Conservation (phyloP, 2,888 invertebrate genomes). For the Mesorhabditis spiculigera region DNA sequence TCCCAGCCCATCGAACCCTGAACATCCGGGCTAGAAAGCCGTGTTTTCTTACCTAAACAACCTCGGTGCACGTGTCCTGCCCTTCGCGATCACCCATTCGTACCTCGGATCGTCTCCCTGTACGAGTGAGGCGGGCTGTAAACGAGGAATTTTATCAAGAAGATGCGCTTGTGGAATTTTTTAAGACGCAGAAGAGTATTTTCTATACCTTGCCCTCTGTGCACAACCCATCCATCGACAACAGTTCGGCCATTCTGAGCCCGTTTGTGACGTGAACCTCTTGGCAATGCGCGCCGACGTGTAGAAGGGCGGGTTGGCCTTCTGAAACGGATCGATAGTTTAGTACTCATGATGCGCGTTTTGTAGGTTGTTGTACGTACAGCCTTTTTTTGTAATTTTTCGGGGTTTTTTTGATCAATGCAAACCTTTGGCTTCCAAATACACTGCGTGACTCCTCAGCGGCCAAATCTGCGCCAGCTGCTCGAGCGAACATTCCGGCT, state of each 20-base stretch:
- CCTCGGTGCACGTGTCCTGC: not conserved
- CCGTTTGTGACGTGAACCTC: not conserved
- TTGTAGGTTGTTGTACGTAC: too few species aligned
- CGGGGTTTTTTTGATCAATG: too few species aligned
- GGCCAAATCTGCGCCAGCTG: constrained; percentile 20
- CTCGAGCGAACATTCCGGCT: constrained; percentile 21
- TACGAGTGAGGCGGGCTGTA: not conserved
- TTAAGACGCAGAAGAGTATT: too few species aligned
- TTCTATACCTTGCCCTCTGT: too few species aligned
- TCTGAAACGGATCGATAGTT: not conserved
- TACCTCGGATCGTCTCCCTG: not conserved
- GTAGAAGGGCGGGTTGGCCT: not conserved
- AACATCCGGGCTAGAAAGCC: not conserved
- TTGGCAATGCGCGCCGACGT: constrained; percentile 2
- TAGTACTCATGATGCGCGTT: not conserved
- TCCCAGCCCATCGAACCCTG: too few species aligned
- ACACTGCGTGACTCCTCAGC: constrained; percentile 30
- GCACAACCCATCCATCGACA: too few species aligned
- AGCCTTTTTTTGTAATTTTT: too few species aligned
- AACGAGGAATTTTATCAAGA: not conserved
- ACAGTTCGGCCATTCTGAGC: not conserved
- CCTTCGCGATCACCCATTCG: constrained; percentile 1
- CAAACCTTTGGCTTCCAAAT: constrained; percentile 15
- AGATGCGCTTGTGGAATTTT: too few species aligned
- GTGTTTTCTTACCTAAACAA: not conserved